These are phyloP conservation scores for Leistus spinibarbis DNA, from an alignment of 2,888 invertebrate genomes.

Conservation along the genomic window DNA sequence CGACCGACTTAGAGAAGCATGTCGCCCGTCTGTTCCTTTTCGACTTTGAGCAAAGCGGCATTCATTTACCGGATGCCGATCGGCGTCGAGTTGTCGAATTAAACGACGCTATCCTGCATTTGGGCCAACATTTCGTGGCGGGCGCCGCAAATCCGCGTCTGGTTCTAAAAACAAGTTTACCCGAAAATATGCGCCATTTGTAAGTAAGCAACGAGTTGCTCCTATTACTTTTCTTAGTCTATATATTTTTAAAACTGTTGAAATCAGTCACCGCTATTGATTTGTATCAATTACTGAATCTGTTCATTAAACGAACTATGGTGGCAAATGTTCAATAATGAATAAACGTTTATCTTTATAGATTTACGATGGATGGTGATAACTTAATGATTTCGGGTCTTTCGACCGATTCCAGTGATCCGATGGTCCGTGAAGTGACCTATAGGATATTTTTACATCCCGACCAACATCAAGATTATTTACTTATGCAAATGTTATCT, in stretches of 20 bases:
- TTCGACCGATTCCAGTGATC: constrained; percentile 81
- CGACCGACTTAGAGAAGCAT: constrained; percentile 78
- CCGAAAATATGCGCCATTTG: constrained; percentile 74
- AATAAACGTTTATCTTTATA: too few relatives aligned
- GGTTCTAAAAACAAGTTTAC: constrained; percentile 70
- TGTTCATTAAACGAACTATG: neutral
- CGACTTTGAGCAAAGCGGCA: constrained; percentile 98
- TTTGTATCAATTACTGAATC: too few relatives aligned
- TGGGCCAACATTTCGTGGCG: constrained; percentile 83
- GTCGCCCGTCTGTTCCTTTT: constrained; percentile 89
- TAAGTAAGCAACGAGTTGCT: constrained; percentile 58
- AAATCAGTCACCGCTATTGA: constrained; percentile 9
- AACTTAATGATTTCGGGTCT: constrained; percentile 79
- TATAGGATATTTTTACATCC: constrained; percentile 86
- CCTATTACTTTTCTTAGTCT: too few relatives aligned
- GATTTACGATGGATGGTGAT: constrained; percentile 71
- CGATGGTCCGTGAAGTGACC: constrained; percentile 82
- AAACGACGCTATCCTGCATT: constrained; percentile 83
- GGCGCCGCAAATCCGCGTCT: constrained; percentile 73
- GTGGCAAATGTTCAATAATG: constrained; percentile 13
- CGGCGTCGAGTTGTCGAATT: constrained; percentile 79
- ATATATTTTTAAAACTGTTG: neutral
- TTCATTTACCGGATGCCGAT: constrained; percentile 82
- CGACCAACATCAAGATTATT: constrained; percentile 73
- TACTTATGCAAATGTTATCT: constrained; percentile 74